Evolutionary conservation across 2,113 vertebrate species (phyloP).

Genomic region (Rhipidura dahli): DNA sequence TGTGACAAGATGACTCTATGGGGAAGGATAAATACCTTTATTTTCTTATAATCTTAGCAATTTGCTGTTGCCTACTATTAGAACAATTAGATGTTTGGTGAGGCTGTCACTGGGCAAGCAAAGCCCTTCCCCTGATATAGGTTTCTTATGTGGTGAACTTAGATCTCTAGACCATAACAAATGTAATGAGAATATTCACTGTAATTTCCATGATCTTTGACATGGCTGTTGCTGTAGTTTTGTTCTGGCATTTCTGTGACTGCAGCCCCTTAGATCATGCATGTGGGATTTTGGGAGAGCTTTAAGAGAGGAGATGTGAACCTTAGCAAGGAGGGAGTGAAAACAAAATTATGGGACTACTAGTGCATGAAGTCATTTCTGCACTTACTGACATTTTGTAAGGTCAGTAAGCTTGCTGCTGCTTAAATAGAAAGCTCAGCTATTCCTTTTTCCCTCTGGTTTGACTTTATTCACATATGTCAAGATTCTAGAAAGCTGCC

Average conservation of each 20-base stretch:
- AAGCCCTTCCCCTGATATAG: rapidly evolving
- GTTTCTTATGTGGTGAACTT: background rate
- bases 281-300: background rate
- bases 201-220: background rate
- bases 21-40: background rate
- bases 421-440: background rate
- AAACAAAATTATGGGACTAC: background rate
- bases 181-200: background rate
- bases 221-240: background rate
- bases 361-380: background rate
- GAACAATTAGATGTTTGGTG: background rate
- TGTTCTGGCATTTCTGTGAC: background rate
- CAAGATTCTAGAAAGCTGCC: background rate
- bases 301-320: background rate
- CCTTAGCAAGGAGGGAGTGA: background rate
- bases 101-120: background rate
- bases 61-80: background rate
- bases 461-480: background rate
- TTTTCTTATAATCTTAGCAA: background rate
- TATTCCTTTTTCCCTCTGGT: background rate
- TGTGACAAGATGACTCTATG: background rate
- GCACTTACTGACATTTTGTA: background rate
- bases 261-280: background rate
- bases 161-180: background rate
- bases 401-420: background rate